phyloP scores from a whole-genome alignment of 1,140 invertebrate genomes.

The Leptinotarsa defecta region DNA sequence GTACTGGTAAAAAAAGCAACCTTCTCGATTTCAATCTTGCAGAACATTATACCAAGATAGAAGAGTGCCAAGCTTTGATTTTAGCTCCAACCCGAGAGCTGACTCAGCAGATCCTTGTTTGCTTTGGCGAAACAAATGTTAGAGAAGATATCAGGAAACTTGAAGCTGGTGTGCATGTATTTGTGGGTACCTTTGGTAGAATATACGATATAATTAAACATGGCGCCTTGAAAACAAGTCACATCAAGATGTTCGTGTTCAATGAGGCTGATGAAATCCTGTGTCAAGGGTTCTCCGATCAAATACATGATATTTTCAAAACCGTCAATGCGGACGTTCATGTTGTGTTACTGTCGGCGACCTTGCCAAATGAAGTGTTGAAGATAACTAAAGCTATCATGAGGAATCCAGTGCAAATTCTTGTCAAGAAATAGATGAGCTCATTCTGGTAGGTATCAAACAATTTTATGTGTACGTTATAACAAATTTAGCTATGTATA shows the following conservation, averaged over 20 bases:
- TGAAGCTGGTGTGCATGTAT: constrained; percentile 98
- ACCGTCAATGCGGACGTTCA: constrained; percentile 93
- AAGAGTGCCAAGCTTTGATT: too few species aligned
- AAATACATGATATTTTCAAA: constrained; percentile 95
- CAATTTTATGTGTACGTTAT: constrained; percentile 96
- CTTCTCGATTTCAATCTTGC: too few species aligned
- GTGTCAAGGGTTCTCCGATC: constrained; percentile 98
- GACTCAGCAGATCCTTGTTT: too few species aligned
- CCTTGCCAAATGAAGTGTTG: constrained; percentile 97
- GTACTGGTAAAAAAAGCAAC: too few species aligned
- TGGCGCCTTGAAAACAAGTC: too few species aligned
- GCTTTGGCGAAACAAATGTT: constrained; percentile 96
- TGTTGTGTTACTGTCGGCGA: constrained; percentile 95
- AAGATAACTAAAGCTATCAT: constrained; percentile 99
- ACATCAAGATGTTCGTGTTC: too few species aligned
- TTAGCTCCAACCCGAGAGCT: too few species aligned
- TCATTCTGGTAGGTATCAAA: constrained; percentile 66
- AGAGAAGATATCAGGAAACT: constrained; percentile 79
- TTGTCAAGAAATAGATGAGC: constrained; percentile 80
- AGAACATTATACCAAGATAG: too few species aligned
- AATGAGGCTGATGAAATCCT: constrained; percentile 99
- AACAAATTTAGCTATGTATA: too few species aligned
- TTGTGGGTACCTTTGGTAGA: constrained; percentile 96
- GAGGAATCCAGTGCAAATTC: constrained; percentile 97
- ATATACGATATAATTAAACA: too few species aligned